A percentile compares a stretch with the other conserved stretches of the same genome.
phyloP scores from a whole-genome alignment of 2,888 invertebrate species.

The Noctua fimbriata region DNA sequence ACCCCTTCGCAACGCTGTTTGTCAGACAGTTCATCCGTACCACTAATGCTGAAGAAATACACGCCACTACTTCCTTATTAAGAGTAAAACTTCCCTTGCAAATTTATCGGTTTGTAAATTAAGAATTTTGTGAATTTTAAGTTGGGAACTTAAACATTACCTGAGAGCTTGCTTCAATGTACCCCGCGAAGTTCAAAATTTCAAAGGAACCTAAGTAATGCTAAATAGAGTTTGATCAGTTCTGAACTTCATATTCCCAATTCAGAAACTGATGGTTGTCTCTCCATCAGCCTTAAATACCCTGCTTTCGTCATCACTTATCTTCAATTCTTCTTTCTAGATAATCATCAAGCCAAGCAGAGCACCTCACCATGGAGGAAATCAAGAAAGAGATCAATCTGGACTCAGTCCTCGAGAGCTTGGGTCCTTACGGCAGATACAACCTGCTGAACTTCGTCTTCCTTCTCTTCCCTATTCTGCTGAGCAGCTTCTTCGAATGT shows the following conservation, averaged over 20 bases:
- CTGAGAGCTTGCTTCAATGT: background rate
- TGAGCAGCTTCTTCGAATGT: constrained; percentile 87
- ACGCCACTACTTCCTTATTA: background rate
- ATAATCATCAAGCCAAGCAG: constrained; percentile 38
- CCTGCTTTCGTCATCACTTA: background rate
- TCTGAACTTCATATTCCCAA: background rate
- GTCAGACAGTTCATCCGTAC: background rate
- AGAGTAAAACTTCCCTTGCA: background rate
- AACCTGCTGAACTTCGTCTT: constrained; percentile 86
- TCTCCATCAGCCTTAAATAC: background rate
- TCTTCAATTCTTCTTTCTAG: constrained; percentile 67
- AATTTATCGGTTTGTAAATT: background rate
- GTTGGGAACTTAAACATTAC: background rate
- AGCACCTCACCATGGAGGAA: constrained; percentile 76
- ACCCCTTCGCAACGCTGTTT: background rate
- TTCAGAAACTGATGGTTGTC: background rate
- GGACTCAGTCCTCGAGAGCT: constrained; percentile 85
- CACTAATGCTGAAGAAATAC: background rate
- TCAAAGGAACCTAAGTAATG: background rate
- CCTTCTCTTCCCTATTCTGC: constrained; percentile 82
- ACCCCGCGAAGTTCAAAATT: background rate
- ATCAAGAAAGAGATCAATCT: constrained; percentile 86
- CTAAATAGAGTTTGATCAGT: background rate
- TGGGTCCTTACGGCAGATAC: constrained; percentile 87
- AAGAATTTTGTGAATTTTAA: background rate